phyloP scores from a whole-genome alignment of 2,797 vertebrate species.

The Lepilemur septentrionalis region DNA sequence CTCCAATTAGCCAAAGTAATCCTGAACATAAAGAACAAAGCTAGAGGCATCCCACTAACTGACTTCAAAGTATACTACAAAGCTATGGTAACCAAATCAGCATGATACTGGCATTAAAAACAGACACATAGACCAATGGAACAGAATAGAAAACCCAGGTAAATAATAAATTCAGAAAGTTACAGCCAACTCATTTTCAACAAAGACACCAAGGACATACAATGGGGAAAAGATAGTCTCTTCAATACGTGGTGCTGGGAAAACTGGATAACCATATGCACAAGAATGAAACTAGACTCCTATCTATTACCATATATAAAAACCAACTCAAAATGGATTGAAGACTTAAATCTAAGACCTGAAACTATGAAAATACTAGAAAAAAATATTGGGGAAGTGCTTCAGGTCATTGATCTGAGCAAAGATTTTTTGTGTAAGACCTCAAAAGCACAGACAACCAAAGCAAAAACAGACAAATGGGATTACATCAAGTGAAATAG shows the following conservation, averaged over 20 bases:
- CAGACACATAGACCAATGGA: background rate
- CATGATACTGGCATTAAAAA: background rate
- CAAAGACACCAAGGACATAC: background rate
- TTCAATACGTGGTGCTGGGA: background rate
- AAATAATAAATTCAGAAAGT: background rate
- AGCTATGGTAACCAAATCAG: background rate
- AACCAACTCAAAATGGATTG: background rate
- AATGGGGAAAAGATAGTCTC: background rate
- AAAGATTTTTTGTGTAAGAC: background rate
- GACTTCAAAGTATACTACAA: background rate
- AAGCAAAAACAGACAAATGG: background rate
- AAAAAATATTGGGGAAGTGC: background rate
- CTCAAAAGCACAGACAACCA: background rate
- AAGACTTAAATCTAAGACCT: background rate
- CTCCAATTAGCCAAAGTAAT: background rate
- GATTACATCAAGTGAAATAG: background rate
- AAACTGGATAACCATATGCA: background rate
- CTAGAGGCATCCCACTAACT: background rate
- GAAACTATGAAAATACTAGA: background rate
- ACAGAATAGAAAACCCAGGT: background rate
- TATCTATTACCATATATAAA: background rate
- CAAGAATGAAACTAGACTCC: background rate
- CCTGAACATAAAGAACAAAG: background rate
- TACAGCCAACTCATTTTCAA: background rate
- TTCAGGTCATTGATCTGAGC: background rate